Evolutionary conservation across 2,888 invertebrate species (phyloP), one percentile per base, ranked within the genome.

Genomic region (Oeneis ivallda): DNA sequence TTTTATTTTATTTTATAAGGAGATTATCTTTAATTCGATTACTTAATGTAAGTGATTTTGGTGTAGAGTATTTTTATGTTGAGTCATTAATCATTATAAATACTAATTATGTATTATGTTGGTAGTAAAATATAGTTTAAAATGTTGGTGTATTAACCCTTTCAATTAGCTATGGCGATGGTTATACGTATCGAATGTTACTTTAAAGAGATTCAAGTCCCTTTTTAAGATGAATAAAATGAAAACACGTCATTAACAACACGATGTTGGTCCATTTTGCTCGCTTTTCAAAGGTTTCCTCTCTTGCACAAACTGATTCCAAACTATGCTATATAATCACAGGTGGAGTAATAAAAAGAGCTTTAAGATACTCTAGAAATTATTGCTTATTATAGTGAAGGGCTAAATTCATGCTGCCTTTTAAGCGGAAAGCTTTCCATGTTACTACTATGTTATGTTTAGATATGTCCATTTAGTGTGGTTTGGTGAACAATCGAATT

Each of bases 71-170:
- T 65, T 72, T 74, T 71, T 76, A 75, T 75, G 73, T 75, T 76
- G 76, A 80, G 79, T 80, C 80, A 80, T 79, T 79, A 79, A 76
- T 74, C 72, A 76, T 74, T 67, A 61, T n/a, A n/a, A n/a, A n/a
- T 75, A 47, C 7, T 43, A 43, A 43, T 43, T n/a, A 74, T 72
- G 1, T 26, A 53, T 43, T 64, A 64, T 69, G 63, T 73, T 67
- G 70, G 72, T 73, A 76, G 75, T 69, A 74, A 75, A 71, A 71
- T 68, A 61, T 72, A 56, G 39, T 61, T 52, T 61, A 41, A 49
- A 34, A 70, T 64, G 65, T 69, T 65, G 65, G 67, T 70, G 70
- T 74, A 68, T 65, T 64, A 71, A 65, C 56, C n/a, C 61, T 60
- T 68, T 32, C 43, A 39, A 66, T 56, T 60, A 58, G 68, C 61